Evolutionary conservation across 2,797 vertebrate genomes (phyloP).

Genomic region (Myiotriccus ornatus): DNA sequence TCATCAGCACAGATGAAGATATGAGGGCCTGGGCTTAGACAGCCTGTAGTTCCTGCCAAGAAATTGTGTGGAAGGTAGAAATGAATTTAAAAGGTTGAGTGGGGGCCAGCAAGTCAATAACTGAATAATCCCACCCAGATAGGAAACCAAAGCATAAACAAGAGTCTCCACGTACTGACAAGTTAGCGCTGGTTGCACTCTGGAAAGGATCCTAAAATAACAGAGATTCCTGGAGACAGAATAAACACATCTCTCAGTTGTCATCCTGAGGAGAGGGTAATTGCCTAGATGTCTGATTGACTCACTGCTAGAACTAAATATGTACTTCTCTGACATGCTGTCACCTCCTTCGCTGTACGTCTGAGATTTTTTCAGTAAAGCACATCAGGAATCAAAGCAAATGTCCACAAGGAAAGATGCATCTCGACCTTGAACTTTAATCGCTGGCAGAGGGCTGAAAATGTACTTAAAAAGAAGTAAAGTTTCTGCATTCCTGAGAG

Average conservation of each 20-base stretch:
- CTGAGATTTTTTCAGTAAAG: constrained; percentile 47
- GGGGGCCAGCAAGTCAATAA: constrained; percentile 67
- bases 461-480: background rate
- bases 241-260: constrained; percentile 68
- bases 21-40: constrained; percentile 38
- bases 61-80: constrained; percentile 58
- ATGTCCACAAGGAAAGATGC: constrained; percentile 55
- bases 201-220: constrained; percentile 67
- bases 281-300: constrained; percentile 64
- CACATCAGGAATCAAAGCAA: constrained; percentile 52
- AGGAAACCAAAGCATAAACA: constrained; percentile 66
- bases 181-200: constrained; percentile 62
- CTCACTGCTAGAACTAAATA: constrained; percentile 55
- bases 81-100: constrained; percentile 65
- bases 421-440: constrained; percentile 44
- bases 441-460: constrained; percentile 5
- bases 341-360: background rate
- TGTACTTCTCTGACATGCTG: constrained; percentile 53
- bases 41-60: constrained; percentile 55
- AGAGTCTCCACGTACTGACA: constrained; percentile 61
- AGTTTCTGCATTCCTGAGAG: constrained; percentile 31
- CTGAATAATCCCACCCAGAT: constrained; percentile 69
- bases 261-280: constrained; percentile 59
- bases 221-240: constrained; percentile 66
- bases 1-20: constrained; percentile 64